Base-by-base conservation (phyloP, 1,140 invertebrate species). In the Catajapyx aquilonaris region DNA sequence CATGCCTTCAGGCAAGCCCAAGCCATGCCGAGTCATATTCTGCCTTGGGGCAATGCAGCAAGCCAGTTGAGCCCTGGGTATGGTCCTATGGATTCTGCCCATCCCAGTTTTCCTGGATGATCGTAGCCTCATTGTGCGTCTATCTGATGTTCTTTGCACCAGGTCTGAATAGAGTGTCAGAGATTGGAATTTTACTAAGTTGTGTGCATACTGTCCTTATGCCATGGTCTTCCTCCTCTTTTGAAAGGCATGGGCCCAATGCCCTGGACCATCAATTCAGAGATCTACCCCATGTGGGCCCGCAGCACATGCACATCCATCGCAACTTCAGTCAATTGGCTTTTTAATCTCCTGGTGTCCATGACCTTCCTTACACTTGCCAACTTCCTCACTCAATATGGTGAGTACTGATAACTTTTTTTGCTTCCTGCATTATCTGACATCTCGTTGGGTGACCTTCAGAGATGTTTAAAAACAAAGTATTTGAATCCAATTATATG, bases 241-340 rank as follows among this genome's bases (percentile, higher is more conserved):
- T n/a, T n/a, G n/a, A n/a, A n/a, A 48, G 47, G 68, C 18, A 68
- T 69, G 62, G 68, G 69, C 9, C 66, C 68, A 15, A 68, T 73
- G 60, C 70, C 71, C 25, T 73, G 70, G 71, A 69, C 69, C 3
- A 61, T 73, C 9, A 73, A 71, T 47, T 65, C 68, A 13, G 70
- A 73, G 51, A 69, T 73, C 31, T 73, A 68, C 49, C 70, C 71
- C 7, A 48, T 65, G 18, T 73, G 70, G 71, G 65, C 67, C 5
- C 48, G 71, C 37, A 57, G 65, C 41, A 61, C 61, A 1, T 66
- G 66, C 23, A 68, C 58, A 38, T 56, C 65, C n/a, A 52, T 66
- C 11, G 53, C 68, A 9, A 69, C 70, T 9, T 65, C 67, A 17
- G 52, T 55, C 20, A 72, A 73, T 49, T 73, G 71, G 70, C 42